Evolutionary conservation across 2,888 invertebrate species (phyloP).

Genomic region (Phragmatobia fuliginosa): DNA sequence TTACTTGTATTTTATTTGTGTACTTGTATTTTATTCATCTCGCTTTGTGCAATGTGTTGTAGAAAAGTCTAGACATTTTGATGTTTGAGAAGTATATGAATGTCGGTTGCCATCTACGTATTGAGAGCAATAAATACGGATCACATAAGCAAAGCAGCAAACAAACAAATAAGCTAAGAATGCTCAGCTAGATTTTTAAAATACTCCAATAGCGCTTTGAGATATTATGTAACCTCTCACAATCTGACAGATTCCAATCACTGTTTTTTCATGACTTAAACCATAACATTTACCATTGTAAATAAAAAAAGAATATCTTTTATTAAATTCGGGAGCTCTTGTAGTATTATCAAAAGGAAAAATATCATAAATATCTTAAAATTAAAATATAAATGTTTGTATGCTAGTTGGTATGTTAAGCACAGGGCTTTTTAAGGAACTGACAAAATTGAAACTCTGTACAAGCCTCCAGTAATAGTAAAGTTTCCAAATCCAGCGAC

Average conservation of each 20-base stretch:
- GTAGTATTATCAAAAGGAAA: not conserved
- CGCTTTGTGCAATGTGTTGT: too few species aligned
- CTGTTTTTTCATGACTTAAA: too few species aligned
- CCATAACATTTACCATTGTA: too few species aligned
- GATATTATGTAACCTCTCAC: not conserved
- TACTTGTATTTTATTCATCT: too few species aligned
- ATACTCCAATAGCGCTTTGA: too few species aligned
- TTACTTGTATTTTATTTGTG: not conserved
- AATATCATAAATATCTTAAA: not conserved
- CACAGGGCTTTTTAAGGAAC: not conserved
- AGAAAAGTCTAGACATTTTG: not conserved
- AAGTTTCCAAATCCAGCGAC: not conserved
- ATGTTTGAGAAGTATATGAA: not conserved
- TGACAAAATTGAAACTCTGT: not conserved
- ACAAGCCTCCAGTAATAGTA: not conserved
- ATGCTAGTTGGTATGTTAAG: not conserved
- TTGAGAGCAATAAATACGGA: too few species aligned
- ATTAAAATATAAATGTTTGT: not conserved
- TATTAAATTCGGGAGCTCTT: not conserved
- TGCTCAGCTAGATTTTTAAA: too few species aligned
- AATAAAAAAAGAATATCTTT: too few species aligned
- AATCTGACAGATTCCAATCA: not conserved
- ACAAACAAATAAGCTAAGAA: too few species aligned
- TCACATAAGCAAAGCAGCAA: too few species aligned
- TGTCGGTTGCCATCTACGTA: not conserved